Conservation (phyloP, 2,888 invertebrate genomes). For the Dasypogon diadema region DNA sequence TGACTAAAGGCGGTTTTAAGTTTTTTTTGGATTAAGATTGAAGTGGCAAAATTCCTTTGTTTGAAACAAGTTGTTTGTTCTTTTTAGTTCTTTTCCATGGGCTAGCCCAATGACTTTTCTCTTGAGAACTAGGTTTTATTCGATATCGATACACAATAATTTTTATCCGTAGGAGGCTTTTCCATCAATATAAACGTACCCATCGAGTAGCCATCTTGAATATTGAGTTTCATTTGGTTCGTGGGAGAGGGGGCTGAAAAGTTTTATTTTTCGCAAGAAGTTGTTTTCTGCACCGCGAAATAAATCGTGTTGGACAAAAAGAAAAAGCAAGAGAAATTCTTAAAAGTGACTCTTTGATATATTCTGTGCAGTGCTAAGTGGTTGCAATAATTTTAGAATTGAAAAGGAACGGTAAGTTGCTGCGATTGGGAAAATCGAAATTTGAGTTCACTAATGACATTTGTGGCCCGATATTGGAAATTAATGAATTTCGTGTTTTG, state of each 20-base stretch:
- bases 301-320: slow-evolving; percentile 19
- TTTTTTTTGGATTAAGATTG: too few relatives aligned
- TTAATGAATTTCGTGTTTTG: slow-evolving; percentile 27
- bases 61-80: too few relatives aligned
- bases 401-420: slow-evolving; percentile 17
- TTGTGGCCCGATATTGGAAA: slow-evolving; percentile 10
- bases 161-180: slow-evolving; percentile 24
- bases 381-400: slow-evolving; percentile 23
- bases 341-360: slow-evolving; percentile 34
- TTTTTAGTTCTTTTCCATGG: too few relatives aligned
- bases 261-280: slow-evolving; percentile 56
- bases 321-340: background rate
- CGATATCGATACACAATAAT: background rate
- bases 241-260: slow-evolving; percentile 55
- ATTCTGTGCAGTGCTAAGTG: slow-evolving; percentile 25
- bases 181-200: slow-evolving; percentile 20
- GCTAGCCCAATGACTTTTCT: too few relatives aligned
- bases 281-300: slow-evolving; percentile 51
- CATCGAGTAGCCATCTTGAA: slow-evolving; percentile 55
- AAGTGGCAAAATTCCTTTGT: too few relatives aligned
- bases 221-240: slow-evolving; percentile 56
- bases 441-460: slow-evolving; percentile 29
- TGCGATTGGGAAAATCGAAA: slow-evolving; percentile 26
- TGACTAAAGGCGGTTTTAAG: too few relatives aligned
- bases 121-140: too few relatives aligned